Evolutionary conservation across 2,888 invertebrate genomes (phyloP), one percentile per base, ranked within the genome.

Genomic region (Pristionchus maxplancki): DNA sequence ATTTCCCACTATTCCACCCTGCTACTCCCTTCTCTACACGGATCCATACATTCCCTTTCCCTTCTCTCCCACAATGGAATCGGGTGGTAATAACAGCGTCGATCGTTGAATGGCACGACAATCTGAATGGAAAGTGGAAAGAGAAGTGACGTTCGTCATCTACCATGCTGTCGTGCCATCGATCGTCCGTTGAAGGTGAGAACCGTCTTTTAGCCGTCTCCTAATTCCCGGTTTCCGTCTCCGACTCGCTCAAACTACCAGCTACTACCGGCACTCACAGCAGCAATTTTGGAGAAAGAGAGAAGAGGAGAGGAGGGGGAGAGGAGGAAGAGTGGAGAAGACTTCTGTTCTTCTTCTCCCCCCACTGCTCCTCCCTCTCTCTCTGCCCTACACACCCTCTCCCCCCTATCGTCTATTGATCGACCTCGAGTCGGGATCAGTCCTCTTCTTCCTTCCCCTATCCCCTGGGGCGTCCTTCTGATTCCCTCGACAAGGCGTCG

Each of bases 381-480:
- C 86, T 87, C 40, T 37, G 40, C 50, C 40, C 24, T 71, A 28
- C 86, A 44, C 50, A 71, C 67, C 37, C n/a, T 67, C 85, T 48
- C 85, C 37, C 37, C 40, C 17, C 87, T 87, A 87, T 87, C 53
- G 64, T n/a, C 64, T 64, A 53, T 85, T 85, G 64, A 48, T 85
- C 48, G 20, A 6, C 71, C 64, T 58, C 58, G 40, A 74, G 24
- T 24, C 71, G 24, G 20, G 44, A 24, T 71, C 71, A 44, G 34
- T 71, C 71, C n/a, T 48, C 40, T 44, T 44, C n/a, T n/a, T 28
- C 37, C 6, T 28, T n/a, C 50, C 67, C 37, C 28, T 40, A 53
- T 8, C 74, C 87, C 48, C 28, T 9, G 50, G 20, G 34, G 81
- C 31, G 48, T n/a, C 53, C 28, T 48, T 58, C 83, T 24, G 17